Percentiles rank a stretch among this genome's conserved stretches.
Conservation (phyloP, 1,140 invertebrate species). For the Diorhabda sublineata region DNA sequence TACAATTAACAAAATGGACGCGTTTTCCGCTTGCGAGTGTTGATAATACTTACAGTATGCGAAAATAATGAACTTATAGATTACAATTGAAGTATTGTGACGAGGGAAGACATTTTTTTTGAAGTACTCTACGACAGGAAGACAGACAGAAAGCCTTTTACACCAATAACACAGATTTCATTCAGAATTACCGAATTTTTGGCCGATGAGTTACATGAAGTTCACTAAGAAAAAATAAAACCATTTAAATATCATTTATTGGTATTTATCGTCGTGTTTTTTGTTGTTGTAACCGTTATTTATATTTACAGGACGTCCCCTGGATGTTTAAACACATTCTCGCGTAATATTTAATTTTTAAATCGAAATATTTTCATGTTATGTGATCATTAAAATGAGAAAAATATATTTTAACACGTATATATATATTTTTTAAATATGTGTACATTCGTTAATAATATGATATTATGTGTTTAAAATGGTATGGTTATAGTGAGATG, state of each 20-base stretch:
- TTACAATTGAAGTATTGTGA: conserved; percentile 1
- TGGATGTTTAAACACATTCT: no score
- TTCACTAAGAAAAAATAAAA: conserved; percentile 58
- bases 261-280: conserved; percentile 12
- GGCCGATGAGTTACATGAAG: conserved; percentile 64
- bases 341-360: no score
- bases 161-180: conserved; percentile 22
- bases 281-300: neutral
- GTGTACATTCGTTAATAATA: no score
- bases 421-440: no score
- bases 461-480: no score
- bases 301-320: no score
- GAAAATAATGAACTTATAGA: conserved; percentile 1
- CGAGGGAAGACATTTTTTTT: conserved; percentile 9
- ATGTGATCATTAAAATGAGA: no score
- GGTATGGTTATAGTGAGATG: no score
- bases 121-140: conserved; percentile 19
- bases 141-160: conserved; percentile 22
- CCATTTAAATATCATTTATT: conserved; percentile 8
- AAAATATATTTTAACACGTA: no score
- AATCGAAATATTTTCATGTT: no score
- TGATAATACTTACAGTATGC: neutral
- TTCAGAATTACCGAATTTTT: conserved; percentile 38
- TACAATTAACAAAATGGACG: no score
- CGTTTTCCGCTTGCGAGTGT: no score